Percentiles rank a stretch among this genome's conserved stretches.
phyloP scores from a whole-genome alignment of 2,113 vertebrate genomes.

The Micronycteris hirsuta region DNA sequence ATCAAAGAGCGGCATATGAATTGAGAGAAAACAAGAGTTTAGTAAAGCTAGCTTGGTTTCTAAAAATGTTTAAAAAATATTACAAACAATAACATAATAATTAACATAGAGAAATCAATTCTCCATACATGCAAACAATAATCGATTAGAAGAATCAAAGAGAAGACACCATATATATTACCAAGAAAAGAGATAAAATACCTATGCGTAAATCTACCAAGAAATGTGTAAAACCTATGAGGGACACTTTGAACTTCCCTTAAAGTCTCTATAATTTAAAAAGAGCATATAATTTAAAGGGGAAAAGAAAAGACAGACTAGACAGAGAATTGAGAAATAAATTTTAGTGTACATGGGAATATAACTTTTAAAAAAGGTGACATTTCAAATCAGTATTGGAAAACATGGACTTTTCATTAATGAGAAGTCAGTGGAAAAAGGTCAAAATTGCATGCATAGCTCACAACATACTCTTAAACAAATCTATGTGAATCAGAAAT shows the following conservation, averaged over 20 bases:
- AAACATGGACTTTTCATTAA: neutral
- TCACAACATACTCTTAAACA: neutral
- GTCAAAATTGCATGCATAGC: neutral
- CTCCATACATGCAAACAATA: neutral
- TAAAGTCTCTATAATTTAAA: neutral
- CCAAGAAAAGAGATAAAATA: neutral
- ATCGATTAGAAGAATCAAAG: neutral
- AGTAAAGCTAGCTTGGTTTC: neutral
- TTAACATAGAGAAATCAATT: neutral
- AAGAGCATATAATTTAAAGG: neutral
- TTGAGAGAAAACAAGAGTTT: neutral
- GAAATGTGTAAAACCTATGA: neutral
- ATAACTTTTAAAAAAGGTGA: neutral
- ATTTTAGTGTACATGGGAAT: neutral
- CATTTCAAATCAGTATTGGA: neutral
- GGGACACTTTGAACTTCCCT: neutral
- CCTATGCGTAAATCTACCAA: neutral
- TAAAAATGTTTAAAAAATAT: neutral
- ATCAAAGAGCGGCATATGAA: neutral
- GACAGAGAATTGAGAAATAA: neutral
- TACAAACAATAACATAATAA: neutral
- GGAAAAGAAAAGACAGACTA: neutral
- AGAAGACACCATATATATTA: neutral
- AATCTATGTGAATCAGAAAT: neutral
- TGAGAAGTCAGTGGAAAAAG: neutral